Evolutionary conservation across 2,888 invertebrate genomes (phyloP).

Genomic region (Drosophila buzzatii): DNA sequence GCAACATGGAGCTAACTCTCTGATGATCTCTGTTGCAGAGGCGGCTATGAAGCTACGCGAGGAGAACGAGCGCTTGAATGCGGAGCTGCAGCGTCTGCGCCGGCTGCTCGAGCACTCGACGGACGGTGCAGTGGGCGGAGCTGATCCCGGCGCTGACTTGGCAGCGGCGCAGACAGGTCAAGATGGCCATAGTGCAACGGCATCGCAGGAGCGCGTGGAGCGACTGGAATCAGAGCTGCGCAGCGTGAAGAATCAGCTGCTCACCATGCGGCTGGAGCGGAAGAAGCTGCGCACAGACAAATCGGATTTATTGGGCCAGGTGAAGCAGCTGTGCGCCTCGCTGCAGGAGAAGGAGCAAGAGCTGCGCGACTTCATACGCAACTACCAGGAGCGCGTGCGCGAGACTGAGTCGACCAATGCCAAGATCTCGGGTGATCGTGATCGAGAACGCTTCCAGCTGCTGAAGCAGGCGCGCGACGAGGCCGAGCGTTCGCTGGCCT

Average conservation of each 20-base stretch:
- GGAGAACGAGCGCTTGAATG: conserved; percentile 91
- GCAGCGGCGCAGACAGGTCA: conserved; percentile 83
- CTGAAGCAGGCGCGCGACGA: conserved; percentile 95
- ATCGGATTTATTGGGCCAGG: conserved; percentile 95
- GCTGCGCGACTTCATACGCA: conserved; percentile 96
- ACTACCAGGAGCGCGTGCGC: conserved; percentile 95
- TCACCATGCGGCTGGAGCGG: conserved; percentile 94
- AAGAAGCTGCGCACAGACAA: conserved; percentile 97
- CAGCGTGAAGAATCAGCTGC: conserved; percentile 83
- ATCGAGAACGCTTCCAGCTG: conserved; percentile 95
- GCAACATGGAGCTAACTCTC: neutral
- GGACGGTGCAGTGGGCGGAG: conserved; percentile 87
- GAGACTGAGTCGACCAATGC: conserved; percentile 90
- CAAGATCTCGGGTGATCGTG: conserved; percentile 89
- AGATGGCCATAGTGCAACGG: conserved; percentile 73
- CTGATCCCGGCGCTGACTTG: conserved; percentile 83
- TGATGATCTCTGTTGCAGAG: conserved; percentile 66
- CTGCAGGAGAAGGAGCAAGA: conserved; percentile 98
- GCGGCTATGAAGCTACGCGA: conserved; percentile 85
- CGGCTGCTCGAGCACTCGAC: conserved; percentile 87
- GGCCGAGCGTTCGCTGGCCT: conserved; percentile 93
- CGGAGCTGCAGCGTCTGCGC: conserved; percentile 83
- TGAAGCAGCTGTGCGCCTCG: conserved; percentile 97
- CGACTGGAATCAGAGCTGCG: conserved; percentile 85
- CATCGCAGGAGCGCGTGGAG: conserved; percentile 85